Percentiles rank a stretch among this genome's conserved stretches.
Conservation (phyloP, 1,140 invertebrate species). For the Listronotus oregonensis region DNA sequence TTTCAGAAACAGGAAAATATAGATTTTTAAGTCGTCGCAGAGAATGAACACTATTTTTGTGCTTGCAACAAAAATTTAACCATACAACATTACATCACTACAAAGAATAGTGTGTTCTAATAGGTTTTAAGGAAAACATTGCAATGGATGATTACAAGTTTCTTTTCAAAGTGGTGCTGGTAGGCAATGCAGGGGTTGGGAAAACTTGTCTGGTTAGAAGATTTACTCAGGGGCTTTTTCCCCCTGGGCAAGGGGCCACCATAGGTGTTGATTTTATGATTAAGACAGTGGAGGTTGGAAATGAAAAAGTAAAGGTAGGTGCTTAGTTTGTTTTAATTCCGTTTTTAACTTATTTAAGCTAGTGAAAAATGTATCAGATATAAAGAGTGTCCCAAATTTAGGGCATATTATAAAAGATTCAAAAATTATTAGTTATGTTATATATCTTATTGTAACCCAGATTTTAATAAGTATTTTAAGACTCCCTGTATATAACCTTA, state of each 20-base stretch:
- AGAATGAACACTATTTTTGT: constrained; percentile 12
- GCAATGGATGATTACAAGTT: constrained; percentile 97
- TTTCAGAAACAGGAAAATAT: constrained; percentile 10
- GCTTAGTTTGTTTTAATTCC: not conserved
- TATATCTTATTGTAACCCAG: no score
- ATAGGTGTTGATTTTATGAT: constrained; percentile 99
- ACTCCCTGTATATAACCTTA: no score
- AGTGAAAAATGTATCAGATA: no score
- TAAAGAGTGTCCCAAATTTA: no score
- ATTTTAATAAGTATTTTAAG: no score
- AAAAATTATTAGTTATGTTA: no score
- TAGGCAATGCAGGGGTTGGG: constrained; percentile 93
- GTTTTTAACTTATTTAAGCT: not conserved
- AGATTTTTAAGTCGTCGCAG: not conserved
- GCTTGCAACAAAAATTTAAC: not conserved
- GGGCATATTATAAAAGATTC: no score
- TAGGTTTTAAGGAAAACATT: not conserved
- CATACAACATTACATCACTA: not conserved
- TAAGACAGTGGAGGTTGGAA: constrained; percentile 97
- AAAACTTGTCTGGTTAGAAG: constrained; percentile 91
- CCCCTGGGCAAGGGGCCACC: constrained; percentile 96
- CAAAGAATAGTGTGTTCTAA: not conserved
- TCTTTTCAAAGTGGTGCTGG: constrained; percentile 95
- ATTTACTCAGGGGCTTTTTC: constrained; percentile 92
- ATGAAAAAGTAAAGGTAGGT: constrained; percentile 95